These are phyloP conservation scores for Rhipidura dahli DNA, from an alignment of 2,113 vertebrate species.

Conservation along the genomic window DNA sequence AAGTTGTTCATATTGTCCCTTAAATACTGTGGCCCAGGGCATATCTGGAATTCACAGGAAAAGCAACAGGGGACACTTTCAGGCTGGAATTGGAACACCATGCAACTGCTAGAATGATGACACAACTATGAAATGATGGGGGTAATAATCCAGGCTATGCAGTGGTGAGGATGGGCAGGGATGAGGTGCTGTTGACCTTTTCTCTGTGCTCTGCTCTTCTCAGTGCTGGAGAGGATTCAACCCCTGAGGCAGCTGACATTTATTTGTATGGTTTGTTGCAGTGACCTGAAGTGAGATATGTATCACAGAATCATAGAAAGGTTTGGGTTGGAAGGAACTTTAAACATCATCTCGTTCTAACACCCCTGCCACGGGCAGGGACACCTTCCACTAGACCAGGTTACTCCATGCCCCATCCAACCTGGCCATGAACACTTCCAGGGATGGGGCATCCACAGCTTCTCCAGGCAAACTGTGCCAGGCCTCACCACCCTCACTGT, in stretches of 20 bases:
- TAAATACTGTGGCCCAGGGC: neutral
- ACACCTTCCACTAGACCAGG: neutral
- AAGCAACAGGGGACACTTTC: neutral
- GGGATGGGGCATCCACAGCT: neutral
- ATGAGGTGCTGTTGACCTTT: neutral
- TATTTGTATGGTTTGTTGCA: neutral
- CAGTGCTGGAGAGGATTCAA: neutral
- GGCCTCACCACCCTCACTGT: neutral
- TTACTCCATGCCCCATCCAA: neutral
- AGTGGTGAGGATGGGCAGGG: neutral
- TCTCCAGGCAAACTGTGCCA: neutral
- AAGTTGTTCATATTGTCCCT: neutral
- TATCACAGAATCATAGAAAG: neutral
- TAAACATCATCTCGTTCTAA: neutral
- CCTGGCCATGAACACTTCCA: neutral
- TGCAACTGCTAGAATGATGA: neutral
- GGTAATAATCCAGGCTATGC: rapidly evolving
- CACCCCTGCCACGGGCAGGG: too few relatives aligned
- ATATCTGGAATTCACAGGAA: neutral
- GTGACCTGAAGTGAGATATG: neutral
- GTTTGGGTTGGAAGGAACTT: neutral
- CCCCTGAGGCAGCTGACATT: neutral
- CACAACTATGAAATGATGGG: neutral
- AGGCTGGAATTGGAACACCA: neutral
- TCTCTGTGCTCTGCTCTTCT: neutral